Percentiles rank a stretch among this genome's conserved stretches.
phyloP scores from a whole-genome alignment of 2,888 invertebrate species.

The Campoplex capitator region DNA sequence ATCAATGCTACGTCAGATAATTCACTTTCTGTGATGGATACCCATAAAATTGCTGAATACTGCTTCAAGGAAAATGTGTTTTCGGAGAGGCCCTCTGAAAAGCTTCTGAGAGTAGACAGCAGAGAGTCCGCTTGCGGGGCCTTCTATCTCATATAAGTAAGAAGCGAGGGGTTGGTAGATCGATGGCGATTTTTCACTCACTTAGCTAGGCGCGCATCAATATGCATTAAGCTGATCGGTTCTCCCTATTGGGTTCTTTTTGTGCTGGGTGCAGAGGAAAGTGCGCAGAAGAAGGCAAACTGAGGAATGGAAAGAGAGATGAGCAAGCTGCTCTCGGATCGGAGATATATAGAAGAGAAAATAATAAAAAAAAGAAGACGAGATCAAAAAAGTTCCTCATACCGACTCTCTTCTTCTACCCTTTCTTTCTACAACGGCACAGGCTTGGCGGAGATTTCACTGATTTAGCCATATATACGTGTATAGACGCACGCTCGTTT shows the following conservation, averaged over 20 bases:
- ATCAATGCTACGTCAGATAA: background rate
- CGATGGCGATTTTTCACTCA: conserved; percentile 85
- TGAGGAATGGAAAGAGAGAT: conserved; percentile 52
- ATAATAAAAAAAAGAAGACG: conserved; percentile 60
- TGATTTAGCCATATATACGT: conserved; percentile 19
- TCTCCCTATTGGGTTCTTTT: conserved; percentile 81
- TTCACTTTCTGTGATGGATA: background rate
- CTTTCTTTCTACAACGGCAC: conserved; percentile 62
- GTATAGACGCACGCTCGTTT: background rate
- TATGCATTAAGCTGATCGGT: conserved; percentile 85
- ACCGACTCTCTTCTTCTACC: conserved; percentile 36
- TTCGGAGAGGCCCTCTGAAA: conserved; percentile 24
- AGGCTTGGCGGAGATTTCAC: conserved; percentile 44
- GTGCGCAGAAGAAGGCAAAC: conserved; percentile 56
- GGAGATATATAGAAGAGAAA: conserved; percentile 44
- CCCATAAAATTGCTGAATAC: conserved; percentile 7
- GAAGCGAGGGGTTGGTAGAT: conserved; percentile 75
- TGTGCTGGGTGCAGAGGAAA: conserved; percentile 64
- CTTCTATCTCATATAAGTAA: conserved; percentile 22
- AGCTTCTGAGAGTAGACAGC: conserved; percentile 51
- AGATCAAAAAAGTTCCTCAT: conserved; percentile 61
- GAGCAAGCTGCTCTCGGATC: conserved; percentile 43
- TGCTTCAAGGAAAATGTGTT: conserved; percentile 39
- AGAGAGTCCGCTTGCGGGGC: conserved; percentile 65
- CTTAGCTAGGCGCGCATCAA: conserved; percentile 84